Evolutionary conservation across 2,113 vertebrate genomes (phyloP), one percentile per base, ranked within the genome.

Genomic region (Donacobius atricapilla): DNA sequence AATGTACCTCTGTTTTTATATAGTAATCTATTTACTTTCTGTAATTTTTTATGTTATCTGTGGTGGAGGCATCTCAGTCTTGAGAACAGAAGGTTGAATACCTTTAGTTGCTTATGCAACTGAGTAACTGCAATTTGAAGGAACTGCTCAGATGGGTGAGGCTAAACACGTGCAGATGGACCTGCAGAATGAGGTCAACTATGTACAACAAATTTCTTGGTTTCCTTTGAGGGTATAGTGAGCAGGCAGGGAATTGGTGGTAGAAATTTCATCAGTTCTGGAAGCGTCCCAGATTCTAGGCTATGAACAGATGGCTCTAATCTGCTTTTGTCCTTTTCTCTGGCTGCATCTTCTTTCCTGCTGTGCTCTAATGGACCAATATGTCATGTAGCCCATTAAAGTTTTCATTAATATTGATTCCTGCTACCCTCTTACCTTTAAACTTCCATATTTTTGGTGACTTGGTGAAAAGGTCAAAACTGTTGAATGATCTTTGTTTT

Each of bases 281-380:
- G 90, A 86, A 90, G 65, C 1, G 0, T 71, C 72, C 79, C 93
- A 94, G 80, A 86, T 92, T 97, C 44, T 35, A 72, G 86, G 79
- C 88, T 87, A 25, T 84, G 80, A 83, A 88, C 90, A 97, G 94
- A 96, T 96, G 90, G 94, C 92, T 92, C 19, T 96, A 84, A 96
- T 96, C 92, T 95, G 92, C 94, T 95, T 93, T 96, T 96, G 92
- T 94, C 79, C 83, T 96, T 93, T 93, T 92, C 61, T 90, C 85
- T 93, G 82, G 79, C 94, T 90, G 51, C 31, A 42, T 78, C 72
- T 91, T 93, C 87, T 87, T 85, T 94, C 92, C 90, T 92, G 79
- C 94, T 94, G 92, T 83, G 76, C 60, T 86, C 47, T 92, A 81
- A 77, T 92, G 58, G 90, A 82, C 93, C 53, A 58, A 22, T 91